Evolutionary conservation across 2,888 invertebrate genomes (phyloP), one percentile per base, ranked within the genome.

Genomic region (Asteroscopus sphinx): DNA sequence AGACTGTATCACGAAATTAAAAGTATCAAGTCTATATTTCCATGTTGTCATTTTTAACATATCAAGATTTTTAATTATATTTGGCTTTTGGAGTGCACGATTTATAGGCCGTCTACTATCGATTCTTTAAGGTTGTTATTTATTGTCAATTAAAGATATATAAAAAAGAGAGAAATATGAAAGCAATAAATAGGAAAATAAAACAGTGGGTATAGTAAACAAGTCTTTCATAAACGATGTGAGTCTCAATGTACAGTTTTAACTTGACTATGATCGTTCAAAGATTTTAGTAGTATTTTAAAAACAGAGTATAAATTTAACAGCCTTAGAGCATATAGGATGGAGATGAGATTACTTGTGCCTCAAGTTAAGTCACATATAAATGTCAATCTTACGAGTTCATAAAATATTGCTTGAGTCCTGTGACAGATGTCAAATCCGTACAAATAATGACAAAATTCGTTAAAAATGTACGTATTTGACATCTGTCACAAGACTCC

Each of bases 181-280:
- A 21, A 48, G 33, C 68, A 44, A 59, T 67, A 59, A 32, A 17
- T 15, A 36, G 25, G 15, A 15, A 41, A 30, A 28, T 36, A 13
- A 30, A 40, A 61, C 49, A 46, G 68, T 57, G 76, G 76, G 68
- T 55, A 45, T 52, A 53, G 60, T 56, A 32, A n/a, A 39, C 42
- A 42, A 60, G 68, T 74, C 63, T 41, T 56, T 57, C 42, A 51
- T 32, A 44, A 52, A 61, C 47, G 30, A 70, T 40, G 36, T 54
- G 37, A 67, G 75, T 77, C 75, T 77, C 66, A 72, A 77, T 73
- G 71, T 75, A 68, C 51, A 62, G 37, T 67, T 54, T 40, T 46
- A 49, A 40, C 17, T 52, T 47, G 16, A 54, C 40, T 56, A 39
- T 16, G 47, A 61, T 53, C 44, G 37, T 67, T 64, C 13, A 36